Base-by-base conservation (phyloP, 2,113 vertebrate species). In the Heterotis niloticus region DNA sequence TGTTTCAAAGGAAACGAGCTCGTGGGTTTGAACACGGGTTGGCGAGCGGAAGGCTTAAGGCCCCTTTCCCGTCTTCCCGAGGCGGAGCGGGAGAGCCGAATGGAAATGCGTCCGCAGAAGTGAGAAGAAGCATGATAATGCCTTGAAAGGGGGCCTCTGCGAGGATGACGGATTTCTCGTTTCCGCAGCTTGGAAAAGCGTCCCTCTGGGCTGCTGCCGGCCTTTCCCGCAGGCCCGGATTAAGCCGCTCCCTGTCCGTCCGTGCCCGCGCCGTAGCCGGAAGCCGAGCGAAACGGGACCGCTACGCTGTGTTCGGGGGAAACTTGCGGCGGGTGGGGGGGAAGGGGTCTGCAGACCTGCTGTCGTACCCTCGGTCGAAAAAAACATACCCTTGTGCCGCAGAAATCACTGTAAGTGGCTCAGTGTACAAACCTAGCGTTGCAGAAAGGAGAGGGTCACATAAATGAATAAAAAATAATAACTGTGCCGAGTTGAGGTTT, bases 121-220 rank as follows among this genome's bases (percentile, higher is more conserved):
- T 72, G 70, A 72, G 54, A 72, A 57, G 71, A 24, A 74, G 56
- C 52, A 74, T 74, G 71, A 23, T 74, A 74, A 74, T 74, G 57
- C 71, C 54, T 5, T 74, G 71, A 74, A 74, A 74, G 71, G 71
- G 34, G 52, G 52, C 54, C 28, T 74, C 54, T 11, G 23, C 54
- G 17, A 51, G 71, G 54, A 74, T 74, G 71, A 57, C 52, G 24
- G 52, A 17, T 23, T 74, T 59, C 71, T 74, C 71, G 57, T 57
- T 74, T 74, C 71, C 57, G 12, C 23, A 51, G 71, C 54, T 9
- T 23, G 71, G 20, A 51, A 54, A 74, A 13, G 54, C 10, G 54
- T 23, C 52, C n/a, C 24, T 5, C 23, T 11, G 18, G 16, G 14
- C 5, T 11, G 5, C 34, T 13, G n/a, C 11, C 52, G 18, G 54